Conservation (phyloP, 2,113 vertebrate genomes). For the Dasyurus viverrinus region DNA sequence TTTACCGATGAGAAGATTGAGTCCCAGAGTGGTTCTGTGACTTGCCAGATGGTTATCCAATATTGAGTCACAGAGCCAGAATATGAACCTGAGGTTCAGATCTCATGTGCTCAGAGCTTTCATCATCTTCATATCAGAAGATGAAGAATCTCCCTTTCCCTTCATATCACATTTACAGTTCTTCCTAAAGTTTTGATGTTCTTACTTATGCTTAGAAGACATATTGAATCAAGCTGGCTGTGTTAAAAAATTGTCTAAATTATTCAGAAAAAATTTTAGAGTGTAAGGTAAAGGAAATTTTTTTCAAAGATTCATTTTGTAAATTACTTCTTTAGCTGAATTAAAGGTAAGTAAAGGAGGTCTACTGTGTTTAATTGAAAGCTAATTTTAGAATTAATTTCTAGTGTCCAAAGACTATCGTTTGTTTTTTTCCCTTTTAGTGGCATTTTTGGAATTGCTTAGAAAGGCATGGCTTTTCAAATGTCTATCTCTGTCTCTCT, state of each 20-base stretch:
- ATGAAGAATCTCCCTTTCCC: neutral
- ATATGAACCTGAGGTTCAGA: neutral
- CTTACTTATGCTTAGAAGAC: neutral
- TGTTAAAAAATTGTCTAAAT: neutral
- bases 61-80: neutral
- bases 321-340: conserved; percentile 10
- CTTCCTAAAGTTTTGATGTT: neutral
- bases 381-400: neutral
- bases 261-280: neutral
- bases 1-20: neutral
- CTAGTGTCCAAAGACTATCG: neutral
- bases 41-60: neutral
- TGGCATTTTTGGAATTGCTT: neutral
- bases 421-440: neutral
- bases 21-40: neutral
- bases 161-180: neutral
- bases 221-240: neutral
- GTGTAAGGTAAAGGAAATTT: neutral
- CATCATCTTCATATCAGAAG: neutral
- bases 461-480: neutral
- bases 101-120: neutral
- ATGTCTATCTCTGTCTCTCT: neutral
- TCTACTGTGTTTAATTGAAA: conserved; percentile 27
- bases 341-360: neutral
- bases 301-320: conserved; percentile 2